Conservation (phyloP, 2,888 invertebrate genomes). For the Ophioninae sp. region DNA sequence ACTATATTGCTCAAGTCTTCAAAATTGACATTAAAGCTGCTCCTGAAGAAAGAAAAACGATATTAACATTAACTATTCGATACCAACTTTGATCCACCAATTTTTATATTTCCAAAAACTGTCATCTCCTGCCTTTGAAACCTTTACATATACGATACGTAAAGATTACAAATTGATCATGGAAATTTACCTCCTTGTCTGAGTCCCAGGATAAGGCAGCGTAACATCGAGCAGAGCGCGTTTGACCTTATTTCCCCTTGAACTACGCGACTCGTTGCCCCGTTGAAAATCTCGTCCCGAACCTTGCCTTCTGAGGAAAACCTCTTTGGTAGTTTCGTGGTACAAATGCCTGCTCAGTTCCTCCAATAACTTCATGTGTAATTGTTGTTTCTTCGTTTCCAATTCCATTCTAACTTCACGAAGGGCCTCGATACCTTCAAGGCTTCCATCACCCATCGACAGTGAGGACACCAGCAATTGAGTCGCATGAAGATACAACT, state of each 20-base stretch:
- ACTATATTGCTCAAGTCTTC: conserved; percentile 81
- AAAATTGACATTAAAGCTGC: conserved; percentile 69
- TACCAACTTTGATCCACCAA: background rate
- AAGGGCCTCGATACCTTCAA: conserved; percentile 92
- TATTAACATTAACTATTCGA: background rate
- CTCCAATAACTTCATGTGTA: conserved; percentile 86
- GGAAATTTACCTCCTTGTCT: conserved; percentile 64
- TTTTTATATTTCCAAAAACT: background rate
- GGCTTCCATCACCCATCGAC: conserved; percentile 86
- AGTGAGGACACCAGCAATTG: conserved; percentile 88
- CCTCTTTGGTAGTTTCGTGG: conserved; percentile 83
- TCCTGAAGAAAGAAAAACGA: conserved; percentile 60
- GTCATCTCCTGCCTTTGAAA: background rate
- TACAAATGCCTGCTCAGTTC: conserved; percentile 89
- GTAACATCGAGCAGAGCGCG: conserved; percentile 83
- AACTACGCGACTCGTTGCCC: conserved; percentile 83
- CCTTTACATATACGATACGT: background rate
- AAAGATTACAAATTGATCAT: background rate
- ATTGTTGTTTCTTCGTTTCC: conserved; percentile 86
- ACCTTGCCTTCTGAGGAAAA: conserved; percentile 84
- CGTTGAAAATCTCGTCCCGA: conserved; percentile 85
- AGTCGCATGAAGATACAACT: conserved; percentile 94
- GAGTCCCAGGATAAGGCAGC: conserved; percentile 69
- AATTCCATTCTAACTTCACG: conserved; percentile 90
- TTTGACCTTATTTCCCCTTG: conserved; percentile 83